Conservation (phyloP, 2,113 vertebrate genomes). For the Silurus meridionalis region DNA sequence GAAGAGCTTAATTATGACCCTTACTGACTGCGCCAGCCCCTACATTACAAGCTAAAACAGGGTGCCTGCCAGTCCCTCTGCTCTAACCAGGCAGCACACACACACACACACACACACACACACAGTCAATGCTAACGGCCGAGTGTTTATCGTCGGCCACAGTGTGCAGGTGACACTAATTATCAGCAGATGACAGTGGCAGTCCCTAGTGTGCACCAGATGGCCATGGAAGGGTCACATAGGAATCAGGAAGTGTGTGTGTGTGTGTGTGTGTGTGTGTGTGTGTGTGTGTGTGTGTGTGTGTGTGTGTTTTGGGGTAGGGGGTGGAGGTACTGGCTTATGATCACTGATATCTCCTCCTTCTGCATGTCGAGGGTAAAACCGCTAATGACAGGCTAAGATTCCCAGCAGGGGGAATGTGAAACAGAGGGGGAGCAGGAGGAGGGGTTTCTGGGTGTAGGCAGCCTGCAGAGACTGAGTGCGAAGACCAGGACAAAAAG, state of each 20-base stretch:
- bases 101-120: constrained; percentile 25
- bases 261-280: constrained; percentile 38
- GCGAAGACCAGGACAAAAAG: background rate
- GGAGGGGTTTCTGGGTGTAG: background rate
- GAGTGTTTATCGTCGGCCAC: constrained; percentile 73
- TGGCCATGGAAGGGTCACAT: constrained; percentile 82
- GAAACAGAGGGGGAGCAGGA: constrained; percentile 25
- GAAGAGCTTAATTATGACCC: constrained; percentile 41
- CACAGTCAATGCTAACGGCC: constrained; percentile 62
- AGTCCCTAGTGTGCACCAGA: constrained; percentile 81
- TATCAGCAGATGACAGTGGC: constrained; percentile 86
- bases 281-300: background rate
- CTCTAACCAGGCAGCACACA: constrained; percentile 17
- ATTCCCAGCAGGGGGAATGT: constrained; percentile 50
- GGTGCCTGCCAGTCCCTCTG: constrained; percentile 8
- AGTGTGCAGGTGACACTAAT: constrained; percentile 89
- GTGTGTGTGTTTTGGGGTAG: background rate
- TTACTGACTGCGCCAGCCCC: constrained; percentile 29
- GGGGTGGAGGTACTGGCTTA: constrained; percentile 31
- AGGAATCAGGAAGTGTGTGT: constrained; percentile 63
- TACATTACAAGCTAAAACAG: constrained; percentile 24
- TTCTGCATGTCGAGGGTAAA: constrained; percentile 40
- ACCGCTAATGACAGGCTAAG: constrained; percentile 51
- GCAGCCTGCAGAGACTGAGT: background rate
- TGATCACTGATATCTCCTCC: constrained; percentile 58